phyloP scores from a whole-genome alignment of 2,888 invertebrate genomes.

The Tolmerus cingulatus region DNA sequence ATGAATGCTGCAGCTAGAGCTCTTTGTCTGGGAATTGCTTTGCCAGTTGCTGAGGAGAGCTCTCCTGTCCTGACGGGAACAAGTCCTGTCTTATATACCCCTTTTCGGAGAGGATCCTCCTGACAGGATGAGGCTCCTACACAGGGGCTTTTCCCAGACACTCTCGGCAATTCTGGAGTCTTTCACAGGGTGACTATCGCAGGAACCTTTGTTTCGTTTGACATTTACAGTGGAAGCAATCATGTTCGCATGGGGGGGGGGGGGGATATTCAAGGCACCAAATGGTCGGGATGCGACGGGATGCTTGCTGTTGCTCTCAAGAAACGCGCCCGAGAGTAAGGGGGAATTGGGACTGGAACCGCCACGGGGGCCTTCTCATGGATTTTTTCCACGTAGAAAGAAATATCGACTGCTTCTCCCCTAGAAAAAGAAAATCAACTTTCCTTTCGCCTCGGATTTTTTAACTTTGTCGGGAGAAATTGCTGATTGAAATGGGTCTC shows the following conservation, averaged over 20 bases:
- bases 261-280: background rate
- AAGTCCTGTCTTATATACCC: conserved; percentile 5
- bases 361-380: background rate
- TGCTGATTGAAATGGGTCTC: conserved; percentile 35
- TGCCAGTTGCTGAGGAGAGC: background rate
- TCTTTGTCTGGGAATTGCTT: conserved; percentile 29
- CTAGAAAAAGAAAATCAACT: conserved; percentile 18
- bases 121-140: background rate
- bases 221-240: conserved; percentile 44
- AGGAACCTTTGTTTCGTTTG: conserved; percentile 38
- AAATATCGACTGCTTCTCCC: background rate
- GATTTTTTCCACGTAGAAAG: background rate
- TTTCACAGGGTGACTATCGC: conserved; percentile 6
- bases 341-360: background rate
- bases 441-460: conserved; percentile 3
- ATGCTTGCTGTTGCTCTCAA: background rate
- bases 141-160: background rate
- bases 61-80: conserved; percentile 21
- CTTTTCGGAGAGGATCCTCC: background rate
- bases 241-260: conserved; percentile 9
- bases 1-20: conserved; percentile 22
- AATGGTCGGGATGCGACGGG: background rate
- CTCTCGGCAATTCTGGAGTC: background rate
- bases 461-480: conserved; percentile 20
- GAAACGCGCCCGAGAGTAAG: background rate